Evolutionary conservation across 2,113 vertebrate genomes (phyloP), one percentile per base, ranked within the genome.

Genomic region (Natator depressus): DNA sequence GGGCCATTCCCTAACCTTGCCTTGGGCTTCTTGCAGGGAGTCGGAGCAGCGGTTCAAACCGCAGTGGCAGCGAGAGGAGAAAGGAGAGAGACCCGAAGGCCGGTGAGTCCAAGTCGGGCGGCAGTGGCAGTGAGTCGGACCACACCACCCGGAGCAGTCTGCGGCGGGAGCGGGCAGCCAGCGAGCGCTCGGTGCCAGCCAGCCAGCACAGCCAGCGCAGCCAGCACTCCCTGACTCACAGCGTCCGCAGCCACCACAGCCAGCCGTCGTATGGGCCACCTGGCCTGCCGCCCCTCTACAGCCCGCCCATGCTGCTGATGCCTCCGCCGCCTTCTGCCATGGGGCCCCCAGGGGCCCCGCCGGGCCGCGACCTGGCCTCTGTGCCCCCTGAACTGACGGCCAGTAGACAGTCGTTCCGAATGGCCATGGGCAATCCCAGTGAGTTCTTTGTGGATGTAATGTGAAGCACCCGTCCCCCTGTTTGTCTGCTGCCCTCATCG

Each of bases 391-490:
- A 99, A 99, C 99, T 99, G 97, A 99, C 99, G 11, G 99, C 98
- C 94, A 99, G 99, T 95, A 98, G 99, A 97, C 99, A 99, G 98
- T 99, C 99, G 94, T 99, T 99, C 99, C 98, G 98, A 97, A 99
- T 99, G 98, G 99, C 99, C 98, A 98, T 99, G 99, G 99, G 99
- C 95, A 99, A 99, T 98, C 99, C 99, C 98, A 98, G 99, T 95
- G 99, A 99, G 98, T 99, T 99, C 98, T 99, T 99, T 97, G 99
- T 99, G 97, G 99, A 99, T 97, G 99, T 99, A 98, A 99, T 99
- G 99, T 99, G 99, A 99, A 98, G 97, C 93, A 84, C 97, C 92
- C 81, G 0, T 91, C 93, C 94, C 46, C 85, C 80, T 96, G 96
- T 97, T 92, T 95, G 95, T 96, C 95, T 96, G 91, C 91, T 95